Conservation (phyloP, 2,113 vertebrate species). For the Phyllopteryx taeniolatus region DNA sequence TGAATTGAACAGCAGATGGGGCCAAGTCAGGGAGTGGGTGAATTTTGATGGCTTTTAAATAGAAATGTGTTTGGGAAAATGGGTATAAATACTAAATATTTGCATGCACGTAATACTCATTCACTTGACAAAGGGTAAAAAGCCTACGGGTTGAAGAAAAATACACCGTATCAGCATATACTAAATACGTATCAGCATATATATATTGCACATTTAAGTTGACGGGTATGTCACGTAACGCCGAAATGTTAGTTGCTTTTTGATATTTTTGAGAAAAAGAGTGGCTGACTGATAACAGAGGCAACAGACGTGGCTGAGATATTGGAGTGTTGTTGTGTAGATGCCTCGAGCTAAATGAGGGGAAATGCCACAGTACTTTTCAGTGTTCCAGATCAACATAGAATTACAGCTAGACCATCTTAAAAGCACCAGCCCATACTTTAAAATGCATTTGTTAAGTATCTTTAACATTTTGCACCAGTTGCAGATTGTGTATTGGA, state of each 20-base stretch:
- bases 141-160: too few species aligned
- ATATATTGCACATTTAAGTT: too few species aligned
- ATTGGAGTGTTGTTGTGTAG: slow-evolving; percentile 34
- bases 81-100: slow-evolving; percentile 14
- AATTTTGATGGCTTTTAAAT: not conserved
- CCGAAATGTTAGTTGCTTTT: too few species aligned
- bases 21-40: not conserved
- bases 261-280: too few species aligned
- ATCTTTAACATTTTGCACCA: not conserved
- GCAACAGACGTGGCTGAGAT: slow-evolving; percentile 26
- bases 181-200: too few species aligned
- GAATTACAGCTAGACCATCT: slow-evolving; percentile 17
- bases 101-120: not conserved
- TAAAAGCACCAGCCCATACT: slow-evolving; percentile 2
- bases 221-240: too few species aligned
- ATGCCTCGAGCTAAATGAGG: slow-evolving; percentile 48
- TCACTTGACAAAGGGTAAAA: too few species aligned
- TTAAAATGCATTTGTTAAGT: too few species aligned
- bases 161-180: too few species aligned
- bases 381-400: slow-evolving; percentile 12
- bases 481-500: not conserved
- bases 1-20: slow-evolving; percentile 15
- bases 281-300: slow-evolving; percentile 9
- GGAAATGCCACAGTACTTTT: slow-evolving; percentile 42
- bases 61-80: not conserved